Evolutionary conservation across 2,797 vertebrate species (phyloP).

Genomic region (Centroberyx gerrardi): DNA sequence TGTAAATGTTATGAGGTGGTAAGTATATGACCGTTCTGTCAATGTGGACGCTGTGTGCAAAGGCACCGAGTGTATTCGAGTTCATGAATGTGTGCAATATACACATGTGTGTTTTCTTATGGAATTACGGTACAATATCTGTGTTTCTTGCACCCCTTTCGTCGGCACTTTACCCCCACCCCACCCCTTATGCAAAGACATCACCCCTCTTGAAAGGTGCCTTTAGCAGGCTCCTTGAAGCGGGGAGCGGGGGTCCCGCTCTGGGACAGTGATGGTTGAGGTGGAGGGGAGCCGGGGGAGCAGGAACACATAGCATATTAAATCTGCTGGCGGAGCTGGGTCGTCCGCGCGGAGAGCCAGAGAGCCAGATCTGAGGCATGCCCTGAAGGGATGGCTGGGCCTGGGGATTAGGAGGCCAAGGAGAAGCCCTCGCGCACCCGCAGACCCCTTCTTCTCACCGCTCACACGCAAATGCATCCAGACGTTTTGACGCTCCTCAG

Average conservation of each 20-base stretch:
- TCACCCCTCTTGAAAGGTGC: conserved; percentile 86
- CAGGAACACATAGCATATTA: conserved; percentile 99
- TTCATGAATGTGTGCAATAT: conserved; percentile 58
- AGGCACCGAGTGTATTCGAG: conserved; percentile 50
- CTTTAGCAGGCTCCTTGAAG: conserved; percentile 94
- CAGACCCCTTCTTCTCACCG: conserved; percentile 95
- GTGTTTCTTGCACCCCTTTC: conserved; percentile 45
- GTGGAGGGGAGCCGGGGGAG: conserved; percentile 89
- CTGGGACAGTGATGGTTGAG: conserved; percentile 90
- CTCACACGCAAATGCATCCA: conserved; percentile 95
- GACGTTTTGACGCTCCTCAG: conserved; percentile 96
- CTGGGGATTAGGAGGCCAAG: conserved; percentile 98
- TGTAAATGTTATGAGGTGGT: conserved; percentile 2
- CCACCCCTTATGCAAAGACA: conserved; percentile 78
- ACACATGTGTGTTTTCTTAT: conserved; percentile 62
- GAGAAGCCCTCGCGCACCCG: conserved; percentile 91
- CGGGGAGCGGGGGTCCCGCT: conserved; percentile 86
- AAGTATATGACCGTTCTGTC: conserved; percentile 12
- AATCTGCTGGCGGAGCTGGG: conserved; percentile 93
- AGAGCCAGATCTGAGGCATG: conserved; percentile 98
- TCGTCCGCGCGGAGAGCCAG: conserved; percentile 79
- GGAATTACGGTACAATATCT: conserved; percentile 70
- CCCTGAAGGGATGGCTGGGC: conserved; percentile 99
- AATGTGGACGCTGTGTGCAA: conserved; percentile 26
- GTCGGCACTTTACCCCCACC: conserved; percentile 30